Conservation (phyloP, 37 sponge, comb jelly and placozoan species). For the Aplysina aerophoba region DNA sequence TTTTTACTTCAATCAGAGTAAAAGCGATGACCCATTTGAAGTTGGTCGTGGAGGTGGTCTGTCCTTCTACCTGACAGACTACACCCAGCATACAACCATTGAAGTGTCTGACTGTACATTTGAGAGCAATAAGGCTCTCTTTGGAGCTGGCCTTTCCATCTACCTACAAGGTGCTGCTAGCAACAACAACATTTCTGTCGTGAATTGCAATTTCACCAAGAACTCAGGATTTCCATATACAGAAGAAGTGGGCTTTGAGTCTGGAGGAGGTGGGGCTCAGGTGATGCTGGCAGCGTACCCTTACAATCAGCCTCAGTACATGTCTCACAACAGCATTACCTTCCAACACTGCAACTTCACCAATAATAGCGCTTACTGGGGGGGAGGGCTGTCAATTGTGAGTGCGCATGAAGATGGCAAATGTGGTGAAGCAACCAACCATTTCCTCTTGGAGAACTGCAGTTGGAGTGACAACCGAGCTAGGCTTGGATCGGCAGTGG, state of each 20-base stretch:
- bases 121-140: constrained; percentile 7
- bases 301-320: background rate
- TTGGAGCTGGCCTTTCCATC: background rate
- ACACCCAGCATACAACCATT: background rate
- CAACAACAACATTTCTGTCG: background rate
- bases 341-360: background rate
- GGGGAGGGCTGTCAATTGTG: constrained; percentile 23
- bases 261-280: constrained; percentile 20
- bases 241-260: background rate
- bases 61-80: background rate
- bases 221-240: constrained; percentile 5
- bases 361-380: constrained; percentile 3
- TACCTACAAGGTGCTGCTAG: constrained; percentile 11
- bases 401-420: background rate
- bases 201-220: background rate
- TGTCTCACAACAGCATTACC: background rate
- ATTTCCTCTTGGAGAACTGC: background rate
- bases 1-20: background rate
- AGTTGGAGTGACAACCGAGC: constrained; percentile 1
- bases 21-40: background rate
- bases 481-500: constrained; percentile 24
- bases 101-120: constrained; percentile 1
- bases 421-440: background rate
- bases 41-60: constrained; percentile 8
- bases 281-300: constrained; percentile 21